Base-by-base conservation (phyloP, 2,113 vertebrate species). In the Beaufortia kweichowensis region DNA sequence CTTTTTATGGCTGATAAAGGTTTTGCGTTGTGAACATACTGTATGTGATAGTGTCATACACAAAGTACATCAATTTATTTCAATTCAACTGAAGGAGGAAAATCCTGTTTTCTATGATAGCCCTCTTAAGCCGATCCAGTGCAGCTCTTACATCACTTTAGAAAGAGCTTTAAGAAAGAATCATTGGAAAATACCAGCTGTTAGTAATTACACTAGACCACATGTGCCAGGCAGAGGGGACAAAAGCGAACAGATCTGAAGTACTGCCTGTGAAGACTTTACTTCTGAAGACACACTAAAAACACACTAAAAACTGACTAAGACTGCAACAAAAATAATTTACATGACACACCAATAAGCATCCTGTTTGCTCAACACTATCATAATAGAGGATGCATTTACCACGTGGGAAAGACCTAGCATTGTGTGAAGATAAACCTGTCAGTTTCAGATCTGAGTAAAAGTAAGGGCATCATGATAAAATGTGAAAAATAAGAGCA, bases 181-280 rank as follows among this genome's bases (percentile, higher is more conserved):
- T 46, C 17, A 46, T 28, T 21, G 48, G 3, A 23, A 21, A 56
- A 75, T 14, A 23, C 10, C 63, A 75, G 35, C 82, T 82, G 84
- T 79, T 79, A 88, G 77, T 71, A 72, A 84, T 89, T 84, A 84
- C 29, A 69, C 35, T 55, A 56, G 11, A 76, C 86, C 84, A 88
- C 83, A 66, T 79, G 50, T 83, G 68, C 61, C 73, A 75, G 74
- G 29, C 62, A 73, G 7, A 57, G 60, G 35, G 66, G 29, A 62
- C 48, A 53, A 46, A 57, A 33, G 8, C 6, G 73, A 72, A 75
- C 23, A 71, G 21, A 71, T n/a, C 21, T 21, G 39, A n/a, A 46
- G 31, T 77, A 39, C 31, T 8, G 28, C 24, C 15, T 39, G 6
- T 28, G 28, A 59, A 64, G 39, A 64, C 21, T 64, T 3, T 8